Percentiles rank a stretch among this genome's conserved stretches.
These are phyloP conservation scores for Falco columbarius DNA, from an alignment of 2,797 vertebrate genomes.

Conservation along the genomic window DNA sequence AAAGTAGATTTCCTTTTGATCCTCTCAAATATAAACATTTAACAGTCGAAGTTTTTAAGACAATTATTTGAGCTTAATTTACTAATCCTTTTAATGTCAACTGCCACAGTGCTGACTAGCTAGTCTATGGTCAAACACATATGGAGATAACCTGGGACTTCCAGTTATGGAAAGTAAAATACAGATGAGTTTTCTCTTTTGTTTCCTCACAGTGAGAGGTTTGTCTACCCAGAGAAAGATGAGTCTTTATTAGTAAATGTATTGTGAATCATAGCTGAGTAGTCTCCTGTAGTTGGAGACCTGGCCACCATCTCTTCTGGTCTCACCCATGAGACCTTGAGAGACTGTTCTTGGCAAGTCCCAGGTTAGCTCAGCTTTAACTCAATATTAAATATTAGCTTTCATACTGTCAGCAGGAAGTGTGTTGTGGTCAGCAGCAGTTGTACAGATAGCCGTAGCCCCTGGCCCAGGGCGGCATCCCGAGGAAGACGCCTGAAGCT, in stretches of 20 bases:
- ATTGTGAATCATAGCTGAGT: background rate
- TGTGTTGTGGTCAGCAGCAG: background rate
- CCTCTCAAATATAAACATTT: constrained; percentile 67
- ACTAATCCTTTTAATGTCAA: constrained; percentile 65
- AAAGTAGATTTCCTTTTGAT: constrained; percentile 70
- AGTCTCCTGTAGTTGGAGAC: background rate
- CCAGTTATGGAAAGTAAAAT: background rate
- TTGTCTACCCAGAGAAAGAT: background rate
- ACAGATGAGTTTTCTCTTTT: background rate
- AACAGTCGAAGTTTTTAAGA: constrained; percentile 53
- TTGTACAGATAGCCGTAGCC: background rate
- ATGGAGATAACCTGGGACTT: background rate
- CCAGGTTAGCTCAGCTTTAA: background rate
- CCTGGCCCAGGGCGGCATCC: background rate
- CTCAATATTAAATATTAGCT: background rate
- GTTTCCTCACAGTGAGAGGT: background rate
- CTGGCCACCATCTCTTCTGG: background rate
- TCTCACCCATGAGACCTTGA: background rate
- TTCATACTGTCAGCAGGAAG: background rate
- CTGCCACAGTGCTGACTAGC: constrained; percentile 15
- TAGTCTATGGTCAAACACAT: constrained; percentile 14
- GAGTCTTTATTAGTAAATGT: background rate
- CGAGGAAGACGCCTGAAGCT: background rate
- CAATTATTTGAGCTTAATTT: constrained; percentile 66
- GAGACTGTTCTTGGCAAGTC: background rate